phyloP scores from a whole-genome alignment of 2,113 vertebrate species.

The Psephotus haematonotus region DNA sequence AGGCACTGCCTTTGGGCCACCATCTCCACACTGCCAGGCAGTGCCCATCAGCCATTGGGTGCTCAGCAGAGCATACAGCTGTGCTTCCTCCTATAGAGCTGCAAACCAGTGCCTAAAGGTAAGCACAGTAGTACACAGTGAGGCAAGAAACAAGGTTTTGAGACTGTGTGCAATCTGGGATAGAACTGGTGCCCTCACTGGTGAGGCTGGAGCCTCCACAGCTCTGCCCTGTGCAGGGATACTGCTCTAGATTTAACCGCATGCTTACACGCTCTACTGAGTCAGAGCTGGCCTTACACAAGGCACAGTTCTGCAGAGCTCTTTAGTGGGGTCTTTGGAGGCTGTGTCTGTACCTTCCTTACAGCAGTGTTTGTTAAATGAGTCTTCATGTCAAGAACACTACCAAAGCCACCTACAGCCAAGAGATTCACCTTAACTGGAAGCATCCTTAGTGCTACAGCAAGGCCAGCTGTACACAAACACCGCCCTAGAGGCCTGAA shows the following conservation, averaged over 20 bases:
- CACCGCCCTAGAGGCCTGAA: not conserved
- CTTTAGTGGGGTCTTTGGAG: not conserved
- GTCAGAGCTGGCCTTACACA: not conserved
- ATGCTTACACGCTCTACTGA: not conserved
- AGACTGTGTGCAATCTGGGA: not conserved
- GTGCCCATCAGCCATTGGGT: not conserved
- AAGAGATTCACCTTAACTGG: not conserved
- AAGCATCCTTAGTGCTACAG: not conserved
- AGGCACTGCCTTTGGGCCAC: not conserved
- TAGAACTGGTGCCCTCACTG: not conserved
- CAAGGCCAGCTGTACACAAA: not conserved
- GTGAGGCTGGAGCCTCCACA: not conserved
- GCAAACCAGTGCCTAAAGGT: not conserved
- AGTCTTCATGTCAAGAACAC: not conserved
- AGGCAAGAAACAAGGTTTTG: not conserved
- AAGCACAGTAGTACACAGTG: rapidly evolving
- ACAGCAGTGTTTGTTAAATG: not conserved
- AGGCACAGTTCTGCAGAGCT: not conserved
- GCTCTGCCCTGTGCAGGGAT: not conserved
- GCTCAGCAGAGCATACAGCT: not conserved
- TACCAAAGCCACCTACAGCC: not conserved
- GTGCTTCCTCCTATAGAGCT: not conserved
- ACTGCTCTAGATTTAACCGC: not conserved
- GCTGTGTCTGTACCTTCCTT: not conserved
- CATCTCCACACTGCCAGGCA: not conserved